Percentiles rank a stretch among this genome's conserved stretches.
phyloP scores from a whole-genome alignment of 1,140 invertebrate species.

The Brachionus paranguensis region DNA sequence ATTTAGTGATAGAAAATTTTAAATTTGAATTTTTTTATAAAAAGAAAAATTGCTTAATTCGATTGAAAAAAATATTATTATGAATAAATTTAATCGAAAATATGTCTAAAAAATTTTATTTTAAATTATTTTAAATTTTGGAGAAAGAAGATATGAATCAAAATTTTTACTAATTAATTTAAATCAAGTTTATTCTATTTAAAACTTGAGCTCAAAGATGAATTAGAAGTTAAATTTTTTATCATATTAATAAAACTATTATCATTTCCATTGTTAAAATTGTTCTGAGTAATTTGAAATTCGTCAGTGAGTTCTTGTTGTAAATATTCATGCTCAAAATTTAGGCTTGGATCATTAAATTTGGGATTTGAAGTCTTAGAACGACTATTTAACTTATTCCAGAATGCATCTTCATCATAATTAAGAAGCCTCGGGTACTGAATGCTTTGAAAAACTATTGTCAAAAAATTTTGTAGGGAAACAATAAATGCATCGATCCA shows the following conservation, averaged over 20 bases:
- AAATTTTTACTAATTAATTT: neutral
- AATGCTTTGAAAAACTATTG: slow-evolving; percentile 67
- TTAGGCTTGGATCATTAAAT: neutral
- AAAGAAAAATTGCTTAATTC: too few relatives aligned
- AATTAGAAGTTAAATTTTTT: slow-evolving; percentile 6
- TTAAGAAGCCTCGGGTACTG: slow-evolving; percentile 50
- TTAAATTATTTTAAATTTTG: too few relatives aligned
- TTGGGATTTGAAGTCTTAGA: neutral
- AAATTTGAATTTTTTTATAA: too few relatives aligned
- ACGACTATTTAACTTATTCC: neutral
- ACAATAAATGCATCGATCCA: slow-evolving; percentile 90
- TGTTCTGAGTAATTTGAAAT: slow-evolving; percentile 8
- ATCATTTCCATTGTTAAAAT: neutral
- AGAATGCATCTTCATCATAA: slow-evolving; percentile 29
- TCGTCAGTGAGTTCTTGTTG: slow-evolving; percentile 29
- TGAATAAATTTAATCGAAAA: too few relatives aligned
- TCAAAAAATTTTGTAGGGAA: slow-evolving; percentile 85
- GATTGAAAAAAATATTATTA: too few relatives aligned
- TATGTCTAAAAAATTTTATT: too few relatives aligned
- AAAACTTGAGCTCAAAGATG: neutral
- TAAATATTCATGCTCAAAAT: slow-evolving; percentile 31
- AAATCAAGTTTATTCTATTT: neutral
- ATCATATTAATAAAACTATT: slow-evolving; percentile 33
- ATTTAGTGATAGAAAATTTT: too few relatives aligned
- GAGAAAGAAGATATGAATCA: neutral